Evolutionary conservation across 2,888 invertebrate species (phyloP).

Genomic region (Peribatodes rhomboidaria): DNA sequence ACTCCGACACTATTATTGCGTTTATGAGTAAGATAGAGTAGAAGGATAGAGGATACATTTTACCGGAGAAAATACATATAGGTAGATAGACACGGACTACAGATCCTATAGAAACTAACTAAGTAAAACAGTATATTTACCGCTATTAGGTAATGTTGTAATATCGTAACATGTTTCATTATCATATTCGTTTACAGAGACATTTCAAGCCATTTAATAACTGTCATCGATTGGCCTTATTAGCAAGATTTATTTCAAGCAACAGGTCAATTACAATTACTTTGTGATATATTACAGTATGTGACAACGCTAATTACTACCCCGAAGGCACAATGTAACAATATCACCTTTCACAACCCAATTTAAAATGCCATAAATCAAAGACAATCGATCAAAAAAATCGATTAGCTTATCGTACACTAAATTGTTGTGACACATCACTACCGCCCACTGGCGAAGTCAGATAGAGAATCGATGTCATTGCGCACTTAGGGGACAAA

Average conservation of each 20-base stretch:
- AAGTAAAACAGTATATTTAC: no score
- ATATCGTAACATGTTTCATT: no score
- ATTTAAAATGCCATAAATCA: conserved; percentile 36
- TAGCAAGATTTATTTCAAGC: conserved; percentile 35
- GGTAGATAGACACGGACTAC: no score
- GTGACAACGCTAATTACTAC: conserved; percentile 37
- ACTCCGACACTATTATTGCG: no score
- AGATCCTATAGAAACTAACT: no score
- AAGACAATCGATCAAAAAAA: conserved; percentile 43
- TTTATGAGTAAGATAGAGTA: no score
- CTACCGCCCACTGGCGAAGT: conserved; percentile 45
- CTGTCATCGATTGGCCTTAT: conserved; percentile 28
- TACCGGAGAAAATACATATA: no score
- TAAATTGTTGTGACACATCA: conserved; percentile 53
- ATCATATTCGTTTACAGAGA: no score
- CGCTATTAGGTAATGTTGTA: no score
- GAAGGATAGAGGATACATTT: no score
- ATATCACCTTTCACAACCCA: conserved; percentile 34
- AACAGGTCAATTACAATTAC: conserved; percentile 24
- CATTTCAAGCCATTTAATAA: conserved; percentile 7
- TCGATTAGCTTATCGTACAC: conserved; percentile 48
- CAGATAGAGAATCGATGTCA: conserved; percentile 68
- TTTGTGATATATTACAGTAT: conserved; percentile 45
- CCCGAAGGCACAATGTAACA: conserved; percentile 35
- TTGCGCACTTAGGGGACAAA: conserved; percentile 75